A percentile compares a stretch with the other conserved stretches of the same genome.
These are phyloP conservation scores for Cairina moschata DNA, from an alignment of 2,113 vertebrate genomes.

Conservation along the genomic window DNA sequence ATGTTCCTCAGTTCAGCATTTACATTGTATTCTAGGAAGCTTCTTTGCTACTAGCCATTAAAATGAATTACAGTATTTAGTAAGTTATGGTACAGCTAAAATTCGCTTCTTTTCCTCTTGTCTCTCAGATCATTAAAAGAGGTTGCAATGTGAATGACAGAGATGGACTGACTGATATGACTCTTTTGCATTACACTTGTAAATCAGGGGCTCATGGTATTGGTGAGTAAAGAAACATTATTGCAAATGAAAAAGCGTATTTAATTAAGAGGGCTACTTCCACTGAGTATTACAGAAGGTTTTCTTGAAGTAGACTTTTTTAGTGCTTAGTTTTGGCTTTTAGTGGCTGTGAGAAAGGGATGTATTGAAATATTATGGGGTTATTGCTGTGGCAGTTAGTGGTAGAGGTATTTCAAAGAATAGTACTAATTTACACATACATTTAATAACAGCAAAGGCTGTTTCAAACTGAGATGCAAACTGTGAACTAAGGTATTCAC, in stretches of 20 bases:
- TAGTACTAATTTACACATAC: background rate
- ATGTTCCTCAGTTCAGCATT: background rate
- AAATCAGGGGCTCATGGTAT: slow-evolving; percentile 97
- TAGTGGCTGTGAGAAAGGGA: background rate
- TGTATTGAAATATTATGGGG: background rate
- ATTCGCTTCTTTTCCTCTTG: background rate
- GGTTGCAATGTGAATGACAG: slow-evolving; percentile 96
- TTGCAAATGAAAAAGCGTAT: background rate
- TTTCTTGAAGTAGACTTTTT: background rate
- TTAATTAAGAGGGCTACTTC: background rate
- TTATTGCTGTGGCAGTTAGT: background rate
- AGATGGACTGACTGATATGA: slow-evolving; percentile 97
- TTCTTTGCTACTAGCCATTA: background rate
- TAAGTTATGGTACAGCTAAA: background rate
- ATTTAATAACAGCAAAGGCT: background rate
- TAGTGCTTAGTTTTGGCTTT: background rate
- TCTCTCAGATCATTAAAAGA: slow-evolving; percentile 89
- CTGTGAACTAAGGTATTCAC: background rate
- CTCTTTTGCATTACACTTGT: slow-evolving; percentile 95
- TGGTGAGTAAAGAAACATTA: slow-evolving; percentile 77
- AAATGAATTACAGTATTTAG: background rate
- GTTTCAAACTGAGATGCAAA: background rate
- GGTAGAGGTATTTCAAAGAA: background rate
- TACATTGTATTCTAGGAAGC: background rate
- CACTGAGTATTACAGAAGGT: background rate